Base-by-base conservation (phyloP, 2,888 invertebrate genomes). In the Spialia ferax region DNA sequence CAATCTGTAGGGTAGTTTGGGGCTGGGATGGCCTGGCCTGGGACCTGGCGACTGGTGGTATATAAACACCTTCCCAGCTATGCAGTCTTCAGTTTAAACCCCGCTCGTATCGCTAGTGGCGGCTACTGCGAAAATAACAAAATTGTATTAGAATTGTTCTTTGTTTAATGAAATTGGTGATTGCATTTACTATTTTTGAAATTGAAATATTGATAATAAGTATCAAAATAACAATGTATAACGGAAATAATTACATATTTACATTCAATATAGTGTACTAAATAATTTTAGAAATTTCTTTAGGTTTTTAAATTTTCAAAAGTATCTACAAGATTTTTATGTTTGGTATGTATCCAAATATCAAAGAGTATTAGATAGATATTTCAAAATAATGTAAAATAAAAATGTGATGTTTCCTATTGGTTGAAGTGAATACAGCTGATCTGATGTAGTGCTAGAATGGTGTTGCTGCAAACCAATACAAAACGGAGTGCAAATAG, bases 61-160 rank as follows among this genome's bases (percentile, higher is more conserved):
- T 74, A 62, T 63, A 62, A 70, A 73, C 71, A 71, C 71, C 72
- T 63, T 71, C 77, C 82, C 82, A 84, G 80, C 79, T 72, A 72
- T 77, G 80, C 84, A 85, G 84, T 84, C 84, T 83, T 83, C 81
- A 89, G 78, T 82, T 77, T 81, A 86, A 79, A 77, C 78, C 81
- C 83, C 86, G 84, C 88, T 80, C 86, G 80, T 77, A 83, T 79
- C 77, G 73, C 82, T 93, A 93, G 77, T 93, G 93, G 91, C 93
- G 93, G 93, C 93, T 93, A 88, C 84, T 87, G 89, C 29, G 29
- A 79, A 84, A 66, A 71, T 35, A 68, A 29, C 50, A 55, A 45
- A 15, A 23, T 0, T 50, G 22, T 38, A 26, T 65, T 57, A 54
- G 15, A 42, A 26, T 26, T 54, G 15, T 13, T 26, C 7, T 54